A percentile compares a stretch with the other conserved stretches of the same genome.
Evolutionary conservation across 2,888 invertebrate genomes (phyloP).

Genomic region (Pediacus dermestoides): DNA sequence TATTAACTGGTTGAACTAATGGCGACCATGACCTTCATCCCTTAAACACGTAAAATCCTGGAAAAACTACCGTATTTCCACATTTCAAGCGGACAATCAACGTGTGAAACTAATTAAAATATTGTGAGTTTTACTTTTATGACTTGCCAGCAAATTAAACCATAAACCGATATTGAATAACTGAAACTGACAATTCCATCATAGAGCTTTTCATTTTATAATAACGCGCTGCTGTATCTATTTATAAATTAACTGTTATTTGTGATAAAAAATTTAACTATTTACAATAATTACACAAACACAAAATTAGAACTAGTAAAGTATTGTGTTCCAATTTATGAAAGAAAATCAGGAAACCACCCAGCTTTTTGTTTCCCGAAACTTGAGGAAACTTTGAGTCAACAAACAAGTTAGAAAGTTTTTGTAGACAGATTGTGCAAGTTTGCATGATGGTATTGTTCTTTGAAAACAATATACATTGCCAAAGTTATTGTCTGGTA

Average conservation of each 20-base stretch:
- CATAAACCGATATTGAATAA: slow-evolving; percentile 12
- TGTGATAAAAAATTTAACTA: no score
- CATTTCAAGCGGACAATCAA: slow-evolving; percentile 5
- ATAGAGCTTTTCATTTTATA: neutral
- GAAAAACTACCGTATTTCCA: no score
- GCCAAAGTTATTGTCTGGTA: slow-evolving; percentile 38
- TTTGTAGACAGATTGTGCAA: slow-evolving; percentile 41
- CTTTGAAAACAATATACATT: slow-evolving; percentile 41
- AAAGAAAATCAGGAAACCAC: slow-evolving; percentile 23
- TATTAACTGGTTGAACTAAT: no score
- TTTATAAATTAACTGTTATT: no score
- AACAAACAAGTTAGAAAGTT: slow-evolving; percentile 39
- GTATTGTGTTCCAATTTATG: no score
- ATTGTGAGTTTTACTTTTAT: slow-evolving; percentile 8
- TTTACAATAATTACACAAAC: no score
- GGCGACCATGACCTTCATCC: no score
- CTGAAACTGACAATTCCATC: slow-evolving; percentile 9
- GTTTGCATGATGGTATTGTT: slow-evolving; percentile 42
- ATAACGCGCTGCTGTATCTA: no score
- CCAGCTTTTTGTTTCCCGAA: slow-evolving; percentile 29
- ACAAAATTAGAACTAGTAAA: no score
- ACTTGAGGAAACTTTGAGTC: slow-evolving; percentile 33
- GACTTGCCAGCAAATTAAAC: slow-evolving; percentile 9
- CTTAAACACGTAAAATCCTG: no score
- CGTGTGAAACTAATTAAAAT: slow-evolving; percentile 9